Conservation (phyloP, 2,888 invertebrate species). For the Aleiodes alternator region DNA sequence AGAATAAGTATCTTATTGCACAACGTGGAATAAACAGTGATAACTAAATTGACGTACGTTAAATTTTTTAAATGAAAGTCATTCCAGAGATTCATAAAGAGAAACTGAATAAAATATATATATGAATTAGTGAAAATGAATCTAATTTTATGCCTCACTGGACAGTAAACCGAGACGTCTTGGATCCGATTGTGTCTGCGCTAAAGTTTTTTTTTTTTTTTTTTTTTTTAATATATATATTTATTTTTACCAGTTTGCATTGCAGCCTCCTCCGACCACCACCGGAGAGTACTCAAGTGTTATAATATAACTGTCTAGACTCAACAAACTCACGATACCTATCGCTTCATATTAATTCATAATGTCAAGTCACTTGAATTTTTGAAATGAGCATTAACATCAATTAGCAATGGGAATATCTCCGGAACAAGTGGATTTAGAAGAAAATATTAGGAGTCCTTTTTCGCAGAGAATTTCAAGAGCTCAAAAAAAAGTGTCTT, state of each 20-base stretch:
- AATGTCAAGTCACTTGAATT: too few species aligned
- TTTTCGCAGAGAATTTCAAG: too few species aligned
- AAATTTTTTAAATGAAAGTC: not conserved
- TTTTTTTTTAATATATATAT: constrained; percentile 2
- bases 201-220: not conserved
- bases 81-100: not conserved
- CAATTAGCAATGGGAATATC: too few species aligned
- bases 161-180: constrained; percentile 47
- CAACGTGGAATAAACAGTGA: too few species aligned
- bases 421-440: too few species aligned
- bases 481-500: too few species aligned
- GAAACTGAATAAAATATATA: not conserved
- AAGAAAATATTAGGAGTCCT: too few species aligned
- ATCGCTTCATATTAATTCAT: constrained; percentile 26
- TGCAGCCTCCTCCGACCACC: constrained; percentile 19
- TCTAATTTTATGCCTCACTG: constrained; percentile 10
- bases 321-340: constrained; percentile 24
- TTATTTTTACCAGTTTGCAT: constrained; percentile 30
- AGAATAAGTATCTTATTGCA: too few species aligned
- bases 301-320: not conserved
- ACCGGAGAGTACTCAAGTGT: not conserved
- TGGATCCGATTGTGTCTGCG: constrained; percentile 50
- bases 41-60: too few species aligned
- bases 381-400: too few species aligned
- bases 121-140: not conserved